These are phyloP conservation scores for Tetranychus urticae DNA, from an alignment of 1,140 invertebrate species.

Conservation along the genomic window DNA sequence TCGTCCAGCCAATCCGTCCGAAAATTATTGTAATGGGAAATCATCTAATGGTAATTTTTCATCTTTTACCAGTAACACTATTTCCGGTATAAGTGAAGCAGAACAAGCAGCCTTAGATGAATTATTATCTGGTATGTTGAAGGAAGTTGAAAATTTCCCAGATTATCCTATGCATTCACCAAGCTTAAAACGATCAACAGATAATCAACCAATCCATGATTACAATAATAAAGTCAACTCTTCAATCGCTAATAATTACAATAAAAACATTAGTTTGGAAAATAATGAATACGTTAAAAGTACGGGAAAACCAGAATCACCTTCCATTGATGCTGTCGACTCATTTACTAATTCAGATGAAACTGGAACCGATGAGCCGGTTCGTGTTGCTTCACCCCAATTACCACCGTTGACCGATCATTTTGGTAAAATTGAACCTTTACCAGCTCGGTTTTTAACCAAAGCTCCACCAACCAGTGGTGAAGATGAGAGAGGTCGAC, in stretches of 20 bases:
- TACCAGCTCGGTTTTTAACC: not conserved
- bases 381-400: not conserved
- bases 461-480: constrained; percentile 7
- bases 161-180: constrained; percentile 22
- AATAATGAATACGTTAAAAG: not conserved
- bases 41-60: not conserved
- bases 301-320: not conserved
- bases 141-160: constrained; percentile 49
- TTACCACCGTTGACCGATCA: not conserved
- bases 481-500: constrained; percentile 22
- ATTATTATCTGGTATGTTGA: constrained; percentile 50
- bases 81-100: not conserved
- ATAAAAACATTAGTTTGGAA: not conserved
- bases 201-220: not conserved
- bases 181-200: not conserved
- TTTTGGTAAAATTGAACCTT: not conserved
- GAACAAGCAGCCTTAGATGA: constrained; percentile 35
- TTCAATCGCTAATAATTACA: not conserved
- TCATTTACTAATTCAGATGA: not conserved
- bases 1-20: no score
- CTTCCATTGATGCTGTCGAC: not conserved
- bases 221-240: not conserved
- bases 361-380: not conserved
- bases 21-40: no score
- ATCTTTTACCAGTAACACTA: not conserved